These are phyloP conservation scores for Unio delphinus DNA, from an alignment of 2,888 invertebrate species.

Conservation along the genomic window DNA sequence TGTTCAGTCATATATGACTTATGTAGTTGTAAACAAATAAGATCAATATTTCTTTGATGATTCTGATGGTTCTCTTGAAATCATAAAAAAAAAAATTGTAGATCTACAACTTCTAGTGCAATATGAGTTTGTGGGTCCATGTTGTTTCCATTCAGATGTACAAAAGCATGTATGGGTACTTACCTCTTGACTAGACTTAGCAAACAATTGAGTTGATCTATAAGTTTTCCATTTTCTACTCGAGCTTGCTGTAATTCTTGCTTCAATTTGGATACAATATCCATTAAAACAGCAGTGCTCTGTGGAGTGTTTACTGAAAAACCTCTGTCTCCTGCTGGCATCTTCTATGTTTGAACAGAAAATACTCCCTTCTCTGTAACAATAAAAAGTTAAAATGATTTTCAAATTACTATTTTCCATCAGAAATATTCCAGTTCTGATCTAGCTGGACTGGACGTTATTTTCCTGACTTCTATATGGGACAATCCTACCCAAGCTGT, in stretches of 20 bases:
- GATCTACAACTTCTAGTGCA: too few relatives aligned
- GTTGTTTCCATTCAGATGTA: too few relatives aligned
- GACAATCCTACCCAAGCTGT: too few relatives aligned
- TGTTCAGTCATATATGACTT: too few relatives aligned
- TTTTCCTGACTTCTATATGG: too few relatives aligned
- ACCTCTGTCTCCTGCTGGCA: constrained; percentile 26
- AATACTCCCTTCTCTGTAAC: too few relatives aligned
- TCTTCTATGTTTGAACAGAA: constrained; percentile 1
- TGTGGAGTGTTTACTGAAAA: constrained; percentile 40
- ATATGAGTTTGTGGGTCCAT: too few relatives aligned
- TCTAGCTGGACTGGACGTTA: too few relatives aligned
- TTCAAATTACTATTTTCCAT: too few relatives aligned
- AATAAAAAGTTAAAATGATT: too few relatives aligned
- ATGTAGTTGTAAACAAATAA: not conserved
- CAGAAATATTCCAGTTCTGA: too few relatives aligned
- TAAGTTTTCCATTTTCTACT: constrained; percentile 50
- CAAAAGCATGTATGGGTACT: not conserved
- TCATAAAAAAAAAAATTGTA: too few relatives aligned
- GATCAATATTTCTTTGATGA: not conserved
- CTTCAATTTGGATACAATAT: constrained; percentile 48
- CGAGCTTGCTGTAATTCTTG: constrained; percentile 47
- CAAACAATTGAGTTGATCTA: constrained; percentile 60
- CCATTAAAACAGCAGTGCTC: constrained; percentile 45
- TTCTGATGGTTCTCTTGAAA: not conserved
- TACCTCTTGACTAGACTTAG: constrained; percentile 64